These are phyloP conservation scores for Chymomyza costata DNA, from an alignment of 1,140 invertebrate species.

Conservation along the genomic window DNA sequence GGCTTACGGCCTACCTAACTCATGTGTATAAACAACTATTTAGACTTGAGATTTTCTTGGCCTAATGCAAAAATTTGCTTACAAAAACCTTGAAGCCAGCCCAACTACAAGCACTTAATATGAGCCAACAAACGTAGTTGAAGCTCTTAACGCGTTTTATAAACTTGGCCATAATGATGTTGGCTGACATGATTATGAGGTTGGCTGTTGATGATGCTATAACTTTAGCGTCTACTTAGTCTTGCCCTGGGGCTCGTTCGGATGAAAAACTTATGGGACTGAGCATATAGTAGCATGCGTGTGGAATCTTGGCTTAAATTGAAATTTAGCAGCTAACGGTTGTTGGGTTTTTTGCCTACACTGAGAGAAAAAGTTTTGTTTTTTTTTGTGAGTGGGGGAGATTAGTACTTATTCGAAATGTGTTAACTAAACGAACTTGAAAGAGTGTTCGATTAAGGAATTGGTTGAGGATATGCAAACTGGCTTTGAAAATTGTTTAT, in stretches of 20 bases:
- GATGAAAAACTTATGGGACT: too few relatives aligned
- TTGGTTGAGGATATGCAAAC: too few relatives aligned
- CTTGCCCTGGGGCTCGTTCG: background rate
- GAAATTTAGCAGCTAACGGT: constrained; percentile 56
- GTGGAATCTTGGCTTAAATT: constrained; percentile 58
- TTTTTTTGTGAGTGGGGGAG: too few relatives aligned
- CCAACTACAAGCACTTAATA: constrained; percentile 65
- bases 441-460: too few relatives aligned
- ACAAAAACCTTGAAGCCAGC: constrained; percentile 65
- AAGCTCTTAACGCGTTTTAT: too few relatives aligned
- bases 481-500: too few relatives aligned
- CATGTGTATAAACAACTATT: constrained; percentile 28
- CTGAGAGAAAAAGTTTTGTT: too few relatives aligned
- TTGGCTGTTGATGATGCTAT: constrained; percentile 33
- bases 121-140: constrained; percentile 57
- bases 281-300: constrained; percentile 38
- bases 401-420: too few relatives aligned
- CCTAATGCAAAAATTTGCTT: constrained; percentile 65
- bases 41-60: constrained; percentile 42
- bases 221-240: constrained; percentile 40
- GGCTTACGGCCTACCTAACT: constrained; percentile 2
- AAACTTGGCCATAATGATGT: too few relatives aligned
- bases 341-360: constrained; percentile 23
- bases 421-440: too few relatives aligned
- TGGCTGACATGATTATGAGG: constrained; percentile 12